Conservation (phyloP, 1,140 invertebrate genomes). For the Magallana gigas region DNA sequence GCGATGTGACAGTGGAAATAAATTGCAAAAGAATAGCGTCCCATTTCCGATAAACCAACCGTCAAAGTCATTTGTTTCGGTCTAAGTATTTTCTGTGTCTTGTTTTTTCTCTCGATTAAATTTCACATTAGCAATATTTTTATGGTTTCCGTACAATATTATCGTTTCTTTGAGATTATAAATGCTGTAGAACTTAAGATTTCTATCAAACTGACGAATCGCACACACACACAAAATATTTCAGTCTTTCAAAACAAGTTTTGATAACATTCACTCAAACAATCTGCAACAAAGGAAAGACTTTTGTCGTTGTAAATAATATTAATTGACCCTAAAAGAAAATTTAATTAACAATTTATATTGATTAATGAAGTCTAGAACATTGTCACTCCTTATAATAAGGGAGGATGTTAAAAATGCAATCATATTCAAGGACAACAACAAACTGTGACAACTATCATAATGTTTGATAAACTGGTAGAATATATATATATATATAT, state of each 20-base stretch:
- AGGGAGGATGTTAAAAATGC: no score
- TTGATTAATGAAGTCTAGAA: neutral
- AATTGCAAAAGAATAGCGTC: conserved; percentile 27
- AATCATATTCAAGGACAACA: no score
- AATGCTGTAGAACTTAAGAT: neutral
- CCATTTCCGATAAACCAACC: conserved; percentile 20
- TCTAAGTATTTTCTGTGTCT: conserved; percentile 34
- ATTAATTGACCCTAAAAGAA: neutral
- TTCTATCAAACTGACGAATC: neutral
- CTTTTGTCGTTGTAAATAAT: neutral
- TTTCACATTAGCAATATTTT: neutral
- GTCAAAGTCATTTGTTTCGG: neutral
- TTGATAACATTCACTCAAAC: neutral
- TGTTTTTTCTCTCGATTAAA: neutral
- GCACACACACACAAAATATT: neutral
- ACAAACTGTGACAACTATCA: no score
- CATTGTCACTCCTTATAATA: no score
- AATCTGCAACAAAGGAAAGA: neutral
- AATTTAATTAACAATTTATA: conserved; percentile 2
- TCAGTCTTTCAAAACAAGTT: neutral
- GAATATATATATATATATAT: no score
- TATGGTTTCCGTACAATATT: neutral
- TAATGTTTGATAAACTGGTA: no score
- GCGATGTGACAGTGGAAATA: neutral
- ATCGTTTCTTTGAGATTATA: neutral